phyloP scores from a whole-genome alignment of 2,888 invertebrate species.

The Amblyteles armatorius region DNA sequence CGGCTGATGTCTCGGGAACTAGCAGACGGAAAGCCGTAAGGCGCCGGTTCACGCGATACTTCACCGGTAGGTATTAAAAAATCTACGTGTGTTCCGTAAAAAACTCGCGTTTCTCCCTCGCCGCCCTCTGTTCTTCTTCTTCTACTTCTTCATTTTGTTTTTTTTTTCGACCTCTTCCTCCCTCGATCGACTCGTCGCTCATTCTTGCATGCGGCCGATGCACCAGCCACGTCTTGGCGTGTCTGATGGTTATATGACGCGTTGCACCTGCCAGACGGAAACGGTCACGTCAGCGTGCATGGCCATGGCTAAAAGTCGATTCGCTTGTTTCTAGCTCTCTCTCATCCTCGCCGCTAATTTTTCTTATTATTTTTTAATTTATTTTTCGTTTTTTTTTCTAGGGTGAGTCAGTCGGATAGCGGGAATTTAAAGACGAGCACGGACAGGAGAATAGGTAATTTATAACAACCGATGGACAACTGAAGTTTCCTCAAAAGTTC shows the following conservation, averaged over 20 bases:
- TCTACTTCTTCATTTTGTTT: constrained; percentile 1
- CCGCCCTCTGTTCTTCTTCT: constrained; percentile 39
- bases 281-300: constrained; percentile 71
- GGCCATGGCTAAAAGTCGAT: constrained; percentile 53
- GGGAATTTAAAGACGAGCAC: constrained; percentile 31
- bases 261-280: constrained; percentile 73
- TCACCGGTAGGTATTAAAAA: constrained; percentile 54
- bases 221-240: constrained; percentile 60
- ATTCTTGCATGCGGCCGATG: constrained; percentile 27
- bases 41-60: constrained; percentile 57
- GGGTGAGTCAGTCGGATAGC: constrained; percentile 30
- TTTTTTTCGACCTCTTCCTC: constrained; percentile 51
- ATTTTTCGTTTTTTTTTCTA: constrained; percentile 33
- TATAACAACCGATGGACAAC: too few relatives aligned
- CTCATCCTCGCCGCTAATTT: constrained; percentile 53
- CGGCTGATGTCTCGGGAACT: constrained; percentile 54
- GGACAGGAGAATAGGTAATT: background rate
- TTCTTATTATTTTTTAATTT: constrained; percentile 47
- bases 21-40: constrained; percentile 54
- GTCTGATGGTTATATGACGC: constrained; percentile 71
- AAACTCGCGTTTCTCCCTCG: constrained; percentile 53
- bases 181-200: constrained; percentile 60
- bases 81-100: constrained; percentile 50
- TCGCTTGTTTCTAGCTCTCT: constrained; percentile 44
- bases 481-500: too few relatives aligned